phyloP scores from a whole-genome alignment of 1,140 invertebrate genomes.

The Brachionus rotundiformis region DNA sequence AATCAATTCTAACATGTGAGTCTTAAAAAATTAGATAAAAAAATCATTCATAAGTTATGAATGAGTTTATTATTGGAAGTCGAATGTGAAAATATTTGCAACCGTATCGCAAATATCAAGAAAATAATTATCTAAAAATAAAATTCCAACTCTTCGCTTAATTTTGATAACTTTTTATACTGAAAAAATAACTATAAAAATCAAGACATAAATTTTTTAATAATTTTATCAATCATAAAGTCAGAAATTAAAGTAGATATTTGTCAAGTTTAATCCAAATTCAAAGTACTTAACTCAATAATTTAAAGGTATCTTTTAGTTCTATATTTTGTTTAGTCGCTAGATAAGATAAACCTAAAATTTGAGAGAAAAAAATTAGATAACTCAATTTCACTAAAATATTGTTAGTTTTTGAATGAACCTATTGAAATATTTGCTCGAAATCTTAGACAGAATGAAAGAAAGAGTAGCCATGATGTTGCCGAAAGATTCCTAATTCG shows the following conservation, averaged over 20 bases:
- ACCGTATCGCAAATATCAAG: background rate
- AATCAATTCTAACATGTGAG: background rate
- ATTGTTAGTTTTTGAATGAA: background rate
- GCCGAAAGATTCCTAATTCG: background rate
- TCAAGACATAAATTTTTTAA: background rate
- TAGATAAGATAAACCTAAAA: background rate
- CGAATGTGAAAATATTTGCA: background rate
- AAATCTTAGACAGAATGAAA: background rate
- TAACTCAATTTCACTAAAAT: background rate
- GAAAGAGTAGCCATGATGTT: background rate
- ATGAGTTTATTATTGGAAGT: background rate
- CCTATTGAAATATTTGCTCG: background rate
- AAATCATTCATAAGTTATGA: background rate
- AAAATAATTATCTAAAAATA: constrained; percentile 23
- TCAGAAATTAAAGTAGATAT: background rate
- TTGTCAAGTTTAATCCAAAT: constrained; percentile 15
- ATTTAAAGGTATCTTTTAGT: constrained; percentile 1
- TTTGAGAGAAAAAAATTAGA: background rate
- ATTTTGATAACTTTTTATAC: background rate
- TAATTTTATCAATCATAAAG: background rate
- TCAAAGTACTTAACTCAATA: background rate
- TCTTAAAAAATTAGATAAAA: constrained; percentile 1
- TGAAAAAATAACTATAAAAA: background rate
- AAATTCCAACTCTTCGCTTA: background rate
- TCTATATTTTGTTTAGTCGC: background rate